These are phyloP conservation scores for Trichacis sp. DNA, from an alignment of 2,888 invertebrate species.

Conservation along the genomic window DNA sequence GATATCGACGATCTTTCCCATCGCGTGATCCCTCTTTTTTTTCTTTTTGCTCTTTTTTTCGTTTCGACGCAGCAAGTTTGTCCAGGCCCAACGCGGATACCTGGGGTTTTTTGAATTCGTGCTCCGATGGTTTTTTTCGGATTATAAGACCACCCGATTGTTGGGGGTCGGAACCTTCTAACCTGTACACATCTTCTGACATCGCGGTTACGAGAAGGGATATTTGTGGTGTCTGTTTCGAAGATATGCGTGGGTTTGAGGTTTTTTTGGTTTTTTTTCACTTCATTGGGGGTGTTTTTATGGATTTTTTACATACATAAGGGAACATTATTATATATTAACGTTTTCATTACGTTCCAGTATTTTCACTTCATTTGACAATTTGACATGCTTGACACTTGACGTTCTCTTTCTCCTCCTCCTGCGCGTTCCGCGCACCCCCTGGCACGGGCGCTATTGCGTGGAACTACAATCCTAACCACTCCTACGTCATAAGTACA, in stretches of 20 bases:
- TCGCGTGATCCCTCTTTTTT: slow-evolving; percentile 49
- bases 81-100: slow-evolving; percentile 79
- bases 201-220: slow-evolving; percentile 1
- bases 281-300: too few species aligned
- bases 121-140: slow-evolving; percentile 67
- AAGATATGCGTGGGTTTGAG: background rate
- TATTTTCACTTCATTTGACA: too few species aligned
- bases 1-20: slow-evolving; percentile 75
- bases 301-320: too few species aligned
- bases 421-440: too few species aligned
- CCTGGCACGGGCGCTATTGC: too few species aligned
- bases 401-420: too few species aligned
- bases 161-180: slow-evolving; percentile 65
- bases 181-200: slow-evolving; percentile 65
- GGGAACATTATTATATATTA: too few species aligned
- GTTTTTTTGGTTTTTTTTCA: too few species aligned
- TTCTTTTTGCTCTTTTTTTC: slow-evolving; percentile 69
- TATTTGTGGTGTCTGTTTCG: background rate
- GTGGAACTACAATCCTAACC: too few species aligned
- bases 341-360: too few species aligned
- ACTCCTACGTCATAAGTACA: too few species aligned
- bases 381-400: too few species aligned
- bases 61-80: slow-evolving; percentile 83
- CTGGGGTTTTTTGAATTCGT: slow-evolving; percentile 81
- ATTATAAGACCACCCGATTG: slow-evolving; percentile 69